Base-by-base conservation (phyloP, 2,113 vertebrate species). In the Pholis gunnellus region DNA sequence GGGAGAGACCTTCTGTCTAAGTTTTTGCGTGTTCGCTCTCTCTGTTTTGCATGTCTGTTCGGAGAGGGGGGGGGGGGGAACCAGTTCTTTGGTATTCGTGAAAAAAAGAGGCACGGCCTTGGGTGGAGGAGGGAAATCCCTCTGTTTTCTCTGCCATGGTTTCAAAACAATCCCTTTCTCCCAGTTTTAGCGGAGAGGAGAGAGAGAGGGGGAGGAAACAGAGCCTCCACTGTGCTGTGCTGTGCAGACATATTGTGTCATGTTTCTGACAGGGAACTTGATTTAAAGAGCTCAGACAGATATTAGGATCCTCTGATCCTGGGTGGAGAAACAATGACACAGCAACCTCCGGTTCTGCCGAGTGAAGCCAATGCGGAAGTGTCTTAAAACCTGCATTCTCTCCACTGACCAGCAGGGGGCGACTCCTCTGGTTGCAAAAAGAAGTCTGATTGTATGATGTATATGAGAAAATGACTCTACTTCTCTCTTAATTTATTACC, bases 141-240 rank as follows among this genome's bases (percentile, higher is more conserved):
- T 83, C 50, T 90, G 86, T 90, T 92, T 93, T 75, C 72, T 80
- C 86, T 92, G 75, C 89, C 90, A 91, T 92, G 92, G 90, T 93
- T 94, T 93, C 92, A 94, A 83, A 95, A 94, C 93, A 91, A 89
- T 86, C 67, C 81, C 59, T 57, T 29, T 73, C 78, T 85, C 63
- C 52, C 27, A 13, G 68, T 57, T 81, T 79, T 50, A 46, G 40
- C 20, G 1, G n/a, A 22, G 48, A 25, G 29, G 44, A 46, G 44
- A 46, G 44, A 15, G 44, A 46, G 44, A 14, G n/a, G 54, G 22
- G 29, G 48, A 22, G 20, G 6, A 66, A 70, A 95, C 93, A 94
- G 91, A 87, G 87, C 72, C 25, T 29, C 44, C 72, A 31, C 81
- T 94, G 90, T 93, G 64, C 11, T 54, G 38, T 14, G 46, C 14